Base-by-base conservation (phyloP, 2,888 invertebrate species). In the Drosophila melanocephala region DNA sequence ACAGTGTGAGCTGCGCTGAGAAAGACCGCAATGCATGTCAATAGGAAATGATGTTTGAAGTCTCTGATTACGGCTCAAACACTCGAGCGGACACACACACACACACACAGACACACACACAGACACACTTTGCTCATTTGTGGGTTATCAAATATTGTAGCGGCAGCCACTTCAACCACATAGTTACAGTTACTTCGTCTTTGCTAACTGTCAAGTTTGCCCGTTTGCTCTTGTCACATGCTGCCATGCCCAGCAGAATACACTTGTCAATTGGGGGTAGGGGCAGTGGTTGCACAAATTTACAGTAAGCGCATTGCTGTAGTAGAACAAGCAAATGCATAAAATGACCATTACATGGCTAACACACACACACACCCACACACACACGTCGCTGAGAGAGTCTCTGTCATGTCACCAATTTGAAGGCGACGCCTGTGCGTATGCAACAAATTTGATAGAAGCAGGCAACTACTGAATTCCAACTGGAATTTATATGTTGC, bases 321-420 rank as follows among this genome's bases (percentile, higher is more conserved):
- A 66, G 84, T 77, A 56, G 57, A 66, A 84, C 84, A 77, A 74
- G 76, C 62, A 76, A 71, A 85, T 81, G 85, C 79, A 85, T 81
- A 85, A 76, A 75, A 76, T 81, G 83, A 68, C 83, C 83, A 83
- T 79, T 70, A 69, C 75, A 75, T 78, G 50, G 58, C 32, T 44
- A 26, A 61, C 71, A 19, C 26, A 44, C 50, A 51, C 39, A 55
- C 37, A 37, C 28, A 19, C 30, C 35, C 47, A 50, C 32, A 56
- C 37, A 35, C 53, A 61, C 67, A n/a, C 42, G 22, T 14, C 6
- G 22, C 22, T 28, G 26, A 16, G 14, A 50, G 51, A 50, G 51
- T 47, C 33, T 28, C 37, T 63, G 51, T 42, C 62, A 64, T 78
- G 79, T 65, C 79, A 66, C 75, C 74, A 65, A 77, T 82, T 79